Evolutionary conservation across 1,140 invertebrate genomes (phyloP), one percentile per base, ranked within the genome.

Genomic region (Zaprionus gabonicus): DNA sequence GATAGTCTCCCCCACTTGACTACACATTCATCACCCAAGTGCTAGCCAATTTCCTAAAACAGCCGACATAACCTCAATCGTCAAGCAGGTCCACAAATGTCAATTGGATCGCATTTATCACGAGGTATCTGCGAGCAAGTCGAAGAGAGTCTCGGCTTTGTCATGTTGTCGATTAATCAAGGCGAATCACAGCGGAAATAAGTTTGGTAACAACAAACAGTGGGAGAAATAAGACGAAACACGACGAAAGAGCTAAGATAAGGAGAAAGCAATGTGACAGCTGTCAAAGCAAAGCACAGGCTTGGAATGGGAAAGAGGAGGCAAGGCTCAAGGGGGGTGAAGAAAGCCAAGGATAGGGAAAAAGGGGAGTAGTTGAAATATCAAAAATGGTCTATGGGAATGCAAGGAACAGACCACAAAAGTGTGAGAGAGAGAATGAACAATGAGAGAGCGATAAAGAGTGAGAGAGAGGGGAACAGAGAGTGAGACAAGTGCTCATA

Each of bases 211-310:
- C 69, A 78, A 57, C 53, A 62, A 60, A 56, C 51, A 70, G 58
- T 57, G n/a, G n/a, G 15, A 6, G 27, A 9, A 73, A 31, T 36
- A 71, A 55, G 41, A 25, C 12, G 34, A 34, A 58, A 64, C 46
- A 59, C 56, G 27, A 67, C 53, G 28, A 70, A 78, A 72, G 51
- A 80, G 41, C 23, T 38, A 27, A 69, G 70, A 72, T 72, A 78
- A 78, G 71, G 64, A 31, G 59, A 85, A 87, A 72, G 53, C 78
- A 79, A 80, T 57, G 76, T 76, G 85, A 88, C 85, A 88, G 85
- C 85, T 88, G 85, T 88, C 85, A 88, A 88, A 88, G 85, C 85
- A 88, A 44, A 77, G 69, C 38, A 27, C 36, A 63, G 36, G 25
- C 62, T 64, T 64, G 44, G 2, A 7, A 17, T 2, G 34, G 34